phyloP scores from a whole-genome alignment of 2,113 vertebrate species.

The Phoxinus phoxinus region DNA sequence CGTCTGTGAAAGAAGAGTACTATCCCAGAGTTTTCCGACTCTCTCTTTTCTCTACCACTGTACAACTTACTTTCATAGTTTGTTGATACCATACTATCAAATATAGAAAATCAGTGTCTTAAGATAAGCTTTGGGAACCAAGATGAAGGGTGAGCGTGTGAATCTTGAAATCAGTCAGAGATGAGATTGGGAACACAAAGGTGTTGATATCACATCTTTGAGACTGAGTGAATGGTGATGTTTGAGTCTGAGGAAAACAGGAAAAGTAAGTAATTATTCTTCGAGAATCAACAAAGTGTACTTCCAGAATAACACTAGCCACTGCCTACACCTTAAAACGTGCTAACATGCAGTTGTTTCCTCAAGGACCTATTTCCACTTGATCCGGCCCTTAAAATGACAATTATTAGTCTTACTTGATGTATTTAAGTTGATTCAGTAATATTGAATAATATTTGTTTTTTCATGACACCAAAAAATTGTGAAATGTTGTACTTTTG shows the following conservation, averaged over 20 bases:
- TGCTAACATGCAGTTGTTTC: not conserved
- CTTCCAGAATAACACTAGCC: constrained; percentile 16
- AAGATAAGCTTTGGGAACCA: not conserved
- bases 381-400: not conserved
- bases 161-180: not conserved
- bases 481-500: not conserved
- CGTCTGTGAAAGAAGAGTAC: not conserved
- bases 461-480: not conserved
- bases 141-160: not conserved
- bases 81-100: not conserved
- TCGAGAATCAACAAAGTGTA: constrained; percentile 12
- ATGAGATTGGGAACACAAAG: not conserved
- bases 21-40: not conserved
- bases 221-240: not conserved
- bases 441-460: not conserved
- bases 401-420: not conserved
- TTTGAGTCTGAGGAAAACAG: constrained; percentile 26
- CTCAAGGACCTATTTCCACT: not conserved
- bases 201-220: not conserved
- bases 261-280: constrained; percentile 45
- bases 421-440: not conserved
- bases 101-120: not conserved
- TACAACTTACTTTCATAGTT: not conserved
- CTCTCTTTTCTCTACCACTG: not conserved
- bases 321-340: not conserved